These are phyloP conservation scores for Aphis craccivora DNA, from an alignment of 1,140 invertebrate species.

Conservation along the genomic window DNA sequence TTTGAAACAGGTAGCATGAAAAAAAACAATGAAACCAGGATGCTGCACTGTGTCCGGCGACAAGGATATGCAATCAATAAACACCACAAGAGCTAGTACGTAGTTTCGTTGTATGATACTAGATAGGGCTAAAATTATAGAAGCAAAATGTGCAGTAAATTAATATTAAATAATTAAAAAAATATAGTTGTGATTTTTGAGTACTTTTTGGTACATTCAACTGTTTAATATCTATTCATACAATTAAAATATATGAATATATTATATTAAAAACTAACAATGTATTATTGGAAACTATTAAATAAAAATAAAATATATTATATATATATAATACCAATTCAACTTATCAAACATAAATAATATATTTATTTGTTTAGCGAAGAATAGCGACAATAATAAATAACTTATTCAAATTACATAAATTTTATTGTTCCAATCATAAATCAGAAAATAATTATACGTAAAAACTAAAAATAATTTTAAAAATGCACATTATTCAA, in stretches of 20 bases:
- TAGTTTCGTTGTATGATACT: slow-evolving; percentile 7
- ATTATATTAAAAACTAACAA: background rate
- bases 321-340: too few relatives aligned
- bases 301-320: too few relatives aligned
- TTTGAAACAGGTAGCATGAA: slow-evolving; percentile 35
- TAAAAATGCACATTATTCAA: background rate
- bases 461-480: background rate
- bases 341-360: too few relatives aligned
- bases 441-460: background rate
- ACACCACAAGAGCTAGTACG: slow-evolving; percentile 29
- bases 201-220: background rate
- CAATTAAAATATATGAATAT: background rate
- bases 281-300: background rate
- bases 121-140: slow-evolving; percentile 44
- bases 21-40: slow-evolving; percentile 28
- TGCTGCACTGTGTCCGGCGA: slow-evolving; percentile 56
- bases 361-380: too few relatives aligned
- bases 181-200: background rate
- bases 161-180: background rate
- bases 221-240: background rate
- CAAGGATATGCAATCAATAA: slow-evolving; percentile 56
- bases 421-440: background rate
- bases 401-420: background rate
- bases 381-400: too few relatives aligned
- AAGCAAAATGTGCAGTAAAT: background rate